These are phyloP conservation scores for Sericinus montela DNA, from an alignment of 2,888 invertebrate genomes.

Conservation along the genomic window DNA sequence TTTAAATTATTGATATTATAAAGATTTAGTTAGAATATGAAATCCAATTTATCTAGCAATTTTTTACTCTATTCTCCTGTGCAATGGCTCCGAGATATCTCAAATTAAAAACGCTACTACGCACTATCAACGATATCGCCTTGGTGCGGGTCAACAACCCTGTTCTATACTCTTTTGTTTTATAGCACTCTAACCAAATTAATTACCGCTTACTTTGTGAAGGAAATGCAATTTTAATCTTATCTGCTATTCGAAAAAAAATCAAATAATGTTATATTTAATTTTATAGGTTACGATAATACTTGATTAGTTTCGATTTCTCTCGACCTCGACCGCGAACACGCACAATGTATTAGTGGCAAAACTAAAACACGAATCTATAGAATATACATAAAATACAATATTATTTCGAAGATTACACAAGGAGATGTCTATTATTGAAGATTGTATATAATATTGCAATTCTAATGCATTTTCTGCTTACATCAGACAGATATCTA, in stretches of 20 bases:
- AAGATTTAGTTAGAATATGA: constrained; percentile 5
- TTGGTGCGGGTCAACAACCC: constrained; percentile 18
- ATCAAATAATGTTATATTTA: neutral
- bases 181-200: constrained; percentile 13
- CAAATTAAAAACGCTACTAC: constrained; percentile 21
- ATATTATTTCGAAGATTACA: too few relatives aligned
- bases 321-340: constrained; percentile 61
- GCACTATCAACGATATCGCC: constrained; percentile 19
- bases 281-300: neutral
- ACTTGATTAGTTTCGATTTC: constrained; percentile 51
- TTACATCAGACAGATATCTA: too few relatives aligned
- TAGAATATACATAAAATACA: constrained; percentile 2
- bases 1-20: neutral
- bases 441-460: too few relatives aligned
- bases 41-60: constrained; percentile 12
- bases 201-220: constrained; percentile 3
- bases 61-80: constrained; percentile 7
- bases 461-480: too few relatives aligned
- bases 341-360: constrained; percentile 51
- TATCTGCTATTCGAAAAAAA: neutral
- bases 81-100: constrained; percentile 16
- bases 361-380: constrained; percentile 21
- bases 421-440: too few relatives aligned
- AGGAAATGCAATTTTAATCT: constrained; percentile 1
- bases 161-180: constrained; percentile 18